Percentiles rank a stretch among this genome's conserved stretches.
These are phyloP conservation scores for Busseola fusca DNA, from an alignment of 2,888 invertebrate species.

Conservation along the genomic window DNA sequence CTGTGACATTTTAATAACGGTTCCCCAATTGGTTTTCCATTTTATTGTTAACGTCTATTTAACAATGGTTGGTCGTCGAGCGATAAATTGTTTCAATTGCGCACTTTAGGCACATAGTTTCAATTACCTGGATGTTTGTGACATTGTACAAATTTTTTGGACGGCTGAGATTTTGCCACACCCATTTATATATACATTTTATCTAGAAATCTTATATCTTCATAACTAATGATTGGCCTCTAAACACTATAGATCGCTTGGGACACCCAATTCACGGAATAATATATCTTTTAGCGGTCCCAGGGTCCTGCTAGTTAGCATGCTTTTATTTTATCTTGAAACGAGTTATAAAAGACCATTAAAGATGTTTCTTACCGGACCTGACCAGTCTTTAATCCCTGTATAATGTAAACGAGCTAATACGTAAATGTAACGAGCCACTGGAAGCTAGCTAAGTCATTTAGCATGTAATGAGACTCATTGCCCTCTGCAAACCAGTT, in stretches of 20 bases:
- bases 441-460: conserved; percentile 66
- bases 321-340: conserved; percentile 10
- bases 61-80: conserved; percentile 63
- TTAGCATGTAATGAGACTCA: conserved; percentile 72
- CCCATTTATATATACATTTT: background rate
- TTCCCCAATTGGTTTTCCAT: conserved; percentile 73
- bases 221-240: background rate
- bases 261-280: background rate
- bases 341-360: conserved; percentile 26
- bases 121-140: conserved; percentile 28
- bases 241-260: background rate
- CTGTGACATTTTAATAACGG: conserved; percentile 78
- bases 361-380: conserved; percentile 25
- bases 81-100: conserved; percentile 65
- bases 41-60: conserved; percentile 73
- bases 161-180: background rate
- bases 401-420: conserved; percentile 59
- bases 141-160: conserved; percentile 18
- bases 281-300: background rate
- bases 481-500: conserved; percentile 75
- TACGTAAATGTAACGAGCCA: conserved; percentile 56
- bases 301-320: background rate
- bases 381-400: conserved; percentile 21
- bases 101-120: conserved; percentile 34
- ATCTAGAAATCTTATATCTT: background rate